phyloP scores from a whole-genome alignment of 2,888 invertebrate genomes.

The Drosophila paramelanica region DNA sequence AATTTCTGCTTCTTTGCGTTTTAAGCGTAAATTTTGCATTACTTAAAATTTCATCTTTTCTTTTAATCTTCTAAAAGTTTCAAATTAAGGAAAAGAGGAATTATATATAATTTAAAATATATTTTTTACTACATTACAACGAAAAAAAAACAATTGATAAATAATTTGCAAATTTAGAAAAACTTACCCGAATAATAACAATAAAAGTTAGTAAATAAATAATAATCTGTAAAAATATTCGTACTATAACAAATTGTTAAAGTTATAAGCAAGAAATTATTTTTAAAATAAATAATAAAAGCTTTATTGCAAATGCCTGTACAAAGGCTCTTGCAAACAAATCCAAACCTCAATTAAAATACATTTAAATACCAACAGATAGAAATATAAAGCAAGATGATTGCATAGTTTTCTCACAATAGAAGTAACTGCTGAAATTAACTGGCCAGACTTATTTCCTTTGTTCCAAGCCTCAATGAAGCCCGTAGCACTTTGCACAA shows the following conservation, averaged over 20 bases:
- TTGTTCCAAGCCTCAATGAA: neutral
- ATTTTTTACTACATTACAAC: no score
- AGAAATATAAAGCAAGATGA: neutral
- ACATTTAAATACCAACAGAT: neutral
- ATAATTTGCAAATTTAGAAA: no score
- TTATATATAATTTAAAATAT: neutral
- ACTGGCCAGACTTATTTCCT: neutral
- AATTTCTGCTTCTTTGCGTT: constrained; percentile 46
- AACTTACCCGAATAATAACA: no score
- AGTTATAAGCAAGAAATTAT: no score
- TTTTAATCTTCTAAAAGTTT: neutral
- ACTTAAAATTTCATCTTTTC: constrained; percentile 24
- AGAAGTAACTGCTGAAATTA: neutral
- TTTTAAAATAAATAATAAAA: neutral
- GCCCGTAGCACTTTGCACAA: neutral
- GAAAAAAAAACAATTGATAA: no score
- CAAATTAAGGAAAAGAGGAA: constrained; percentile 1
- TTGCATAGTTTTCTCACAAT: neutral
- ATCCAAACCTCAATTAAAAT: neutral
- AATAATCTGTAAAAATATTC: no score
- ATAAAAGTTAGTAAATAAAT: no score
- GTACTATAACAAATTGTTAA: no score
- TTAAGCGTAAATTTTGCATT: constrained; percentile 31
- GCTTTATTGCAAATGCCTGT: neutral
- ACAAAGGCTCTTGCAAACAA: neutral